Evolutionary conservation across 1,140 invertebrate genomes (phyloP).

Genomic region (Yoshiicerus persimilis): DNA sequence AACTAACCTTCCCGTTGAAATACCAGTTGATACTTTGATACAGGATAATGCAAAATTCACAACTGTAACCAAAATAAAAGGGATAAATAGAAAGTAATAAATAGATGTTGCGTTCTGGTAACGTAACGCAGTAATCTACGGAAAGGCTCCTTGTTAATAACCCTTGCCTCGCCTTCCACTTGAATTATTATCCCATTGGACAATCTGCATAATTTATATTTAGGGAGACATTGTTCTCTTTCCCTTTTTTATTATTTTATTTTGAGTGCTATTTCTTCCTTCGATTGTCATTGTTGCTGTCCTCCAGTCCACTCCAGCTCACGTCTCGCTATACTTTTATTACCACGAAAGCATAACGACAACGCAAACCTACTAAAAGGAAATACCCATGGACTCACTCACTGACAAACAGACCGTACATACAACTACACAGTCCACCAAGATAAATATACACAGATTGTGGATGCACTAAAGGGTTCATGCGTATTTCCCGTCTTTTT

Average conservation of each 20-base stretch:
- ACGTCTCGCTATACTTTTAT: not conserved
- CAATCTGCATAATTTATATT: conserved; percentile 30
- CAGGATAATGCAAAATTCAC: too few relatives aligned
- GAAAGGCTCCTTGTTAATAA: not conserved
- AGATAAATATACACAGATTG: not conserved
- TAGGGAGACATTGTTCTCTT: conserved; percentile 7
- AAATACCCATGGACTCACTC: not conserved
- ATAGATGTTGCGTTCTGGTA: not conserved
- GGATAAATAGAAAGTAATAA: not conserved
- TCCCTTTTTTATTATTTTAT: not conserved
- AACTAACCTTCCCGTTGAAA: too few relatives aligned
- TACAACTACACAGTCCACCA: not conserved
- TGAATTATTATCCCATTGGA: conserved; percentile 28
- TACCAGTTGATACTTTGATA: too few relatives aligned
- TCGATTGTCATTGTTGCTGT: not conserved
- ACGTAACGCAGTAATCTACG: not conserved
- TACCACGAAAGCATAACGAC: not conserved
- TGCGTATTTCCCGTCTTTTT: not conserved
- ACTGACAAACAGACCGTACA: not conserved
- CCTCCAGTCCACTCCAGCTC: not conserved
- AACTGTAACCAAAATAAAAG: not conserved
- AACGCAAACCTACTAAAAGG: not conserved
- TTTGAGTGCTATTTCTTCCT: not conserved
- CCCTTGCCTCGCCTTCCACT: not conserved
- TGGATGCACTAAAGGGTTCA: not conserved